These are phyloP conservation scores for Lasioglossum calceatum DNA, from an alignment of 2,888 invertebrate genomes.

Conservation along the genomic window DNA sequence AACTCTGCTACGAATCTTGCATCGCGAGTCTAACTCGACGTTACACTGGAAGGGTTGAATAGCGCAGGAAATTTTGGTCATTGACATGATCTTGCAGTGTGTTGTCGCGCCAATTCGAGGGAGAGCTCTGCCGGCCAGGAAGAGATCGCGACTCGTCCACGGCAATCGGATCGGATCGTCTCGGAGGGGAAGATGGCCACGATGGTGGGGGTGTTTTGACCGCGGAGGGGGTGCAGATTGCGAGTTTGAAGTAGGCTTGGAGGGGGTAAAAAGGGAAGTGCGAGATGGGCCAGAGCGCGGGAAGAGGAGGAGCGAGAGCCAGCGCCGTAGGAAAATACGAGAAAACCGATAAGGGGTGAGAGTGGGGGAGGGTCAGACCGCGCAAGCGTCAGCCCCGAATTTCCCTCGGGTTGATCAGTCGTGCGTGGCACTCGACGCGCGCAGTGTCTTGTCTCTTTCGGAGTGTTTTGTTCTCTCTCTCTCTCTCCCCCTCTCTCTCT, in stretches of 20 bases:
- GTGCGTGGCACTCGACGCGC: constrained; percentile 76
- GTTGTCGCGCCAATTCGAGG: constrained; percentile 41
- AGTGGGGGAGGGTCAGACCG: constrained; percentile 33
- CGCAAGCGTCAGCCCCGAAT: constrained; percentile 69
- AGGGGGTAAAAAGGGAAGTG: background rate
- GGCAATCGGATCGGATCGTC: constrained; percentile 14
- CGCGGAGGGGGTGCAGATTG: constrained; percentile 4
- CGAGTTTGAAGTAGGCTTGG: background rate
- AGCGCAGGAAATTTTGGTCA: background rate
- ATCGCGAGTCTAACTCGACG: too few relatives aligned
- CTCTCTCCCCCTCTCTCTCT: too few relatives aligned
- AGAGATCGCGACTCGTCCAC: constrained; percentile 49
- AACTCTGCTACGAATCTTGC: too few relatives aligned
- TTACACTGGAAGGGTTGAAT: background rate
- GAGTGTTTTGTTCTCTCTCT: background rate
- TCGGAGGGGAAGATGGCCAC: constrained; percentile 60
- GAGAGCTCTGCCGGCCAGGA: constrained; percentile 38
- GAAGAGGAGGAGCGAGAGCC: background rate
- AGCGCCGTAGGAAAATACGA: background rate
- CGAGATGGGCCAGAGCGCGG: background rate
- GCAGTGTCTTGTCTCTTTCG: constrained; percentile 59
- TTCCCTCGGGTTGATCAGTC: constrained; percentile 71
- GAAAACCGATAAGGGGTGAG: background rate
- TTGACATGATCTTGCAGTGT: background rate
- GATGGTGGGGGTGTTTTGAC: constrained; percentile 53